Percentiles rank a stretch among this genome's conserved stretches.
phyloP scores from a whole-genome alignment of 2,113 vertebrate species.

The Chionis minor region DNA sequence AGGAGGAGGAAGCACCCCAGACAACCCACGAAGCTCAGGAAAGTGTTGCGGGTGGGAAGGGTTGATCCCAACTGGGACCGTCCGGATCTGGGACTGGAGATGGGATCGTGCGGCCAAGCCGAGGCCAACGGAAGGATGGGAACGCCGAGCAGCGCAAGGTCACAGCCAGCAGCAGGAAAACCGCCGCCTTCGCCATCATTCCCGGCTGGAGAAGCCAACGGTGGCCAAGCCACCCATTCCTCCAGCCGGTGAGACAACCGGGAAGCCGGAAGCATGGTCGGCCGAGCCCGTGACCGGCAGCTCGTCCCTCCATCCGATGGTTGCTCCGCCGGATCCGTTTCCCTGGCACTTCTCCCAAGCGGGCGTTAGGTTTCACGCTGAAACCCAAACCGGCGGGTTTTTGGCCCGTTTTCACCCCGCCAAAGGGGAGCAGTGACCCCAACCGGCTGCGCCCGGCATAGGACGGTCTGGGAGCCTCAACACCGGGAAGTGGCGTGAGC shows the following conservation, averaged over 20 bases:
- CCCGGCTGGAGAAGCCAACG: neutral
- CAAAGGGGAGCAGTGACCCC: neutral
- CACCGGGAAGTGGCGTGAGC: fast-evolving
- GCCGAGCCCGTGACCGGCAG: neutral
- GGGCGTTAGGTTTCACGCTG: neutral
- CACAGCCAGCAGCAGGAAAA: neutral
- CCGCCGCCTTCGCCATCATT: fast-evolving
- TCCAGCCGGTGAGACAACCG: fast-evolving
- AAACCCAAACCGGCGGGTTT: neutral
- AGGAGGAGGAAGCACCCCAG: neutral
- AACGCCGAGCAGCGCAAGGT: neutral
- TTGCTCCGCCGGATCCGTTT: too few relatives aligned
- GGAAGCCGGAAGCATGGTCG: neutral
- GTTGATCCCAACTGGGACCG: neutral
- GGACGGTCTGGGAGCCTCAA: neutral
- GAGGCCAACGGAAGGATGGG: neutral
- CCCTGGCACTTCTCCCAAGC: neutral
- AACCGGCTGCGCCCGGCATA: too few relatives aligned
- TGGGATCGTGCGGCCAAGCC: neutral
- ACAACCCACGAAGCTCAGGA: neutral
- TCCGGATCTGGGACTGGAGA: too few relatives aligned
- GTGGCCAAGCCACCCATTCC: neutral
- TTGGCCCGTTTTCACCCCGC: neutral
- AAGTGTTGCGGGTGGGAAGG: neutral
- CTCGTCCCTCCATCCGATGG: too few relatives aligned